A percentile compares a stretch with the other conserved stretches of the same genome.
phyloP scores from a whole-genome alignment of 2,797 vertebrate genomes.

The Tinamus major region DNA sequence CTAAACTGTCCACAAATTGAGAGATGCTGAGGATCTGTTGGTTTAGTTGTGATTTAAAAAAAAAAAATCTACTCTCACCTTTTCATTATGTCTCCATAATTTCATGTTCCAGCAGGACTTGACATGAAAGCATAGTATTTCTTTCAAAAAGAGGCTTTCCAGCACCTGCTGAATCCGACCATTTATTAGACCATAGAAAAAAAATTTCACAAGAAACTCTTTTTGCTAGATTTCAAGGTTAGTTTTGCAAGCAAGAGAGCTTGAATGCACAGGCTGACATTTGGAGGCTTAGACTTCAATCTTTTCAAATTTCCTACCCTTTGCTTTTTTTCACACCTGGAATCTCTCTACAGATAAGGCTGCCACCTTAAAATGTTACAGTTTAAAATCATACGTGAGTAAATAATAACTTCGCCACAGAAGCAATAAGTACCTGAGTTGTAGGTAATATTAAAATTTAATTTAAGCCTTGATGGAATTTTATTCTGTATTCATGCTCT shows the following conservation, averaged over 20 bases:
- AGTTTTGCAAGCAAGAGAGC: neutral
- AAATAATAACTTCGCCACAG: constrained; percentile 1
- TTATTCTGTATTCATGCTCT: constrained; percentile 18
- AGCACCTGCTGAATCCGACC: neutral
- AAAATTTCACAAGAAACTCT: neutral
- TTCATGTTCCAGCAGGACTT: neutral
- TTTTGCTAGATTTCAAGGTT: neutral
- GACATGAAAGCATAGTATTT: neutral
- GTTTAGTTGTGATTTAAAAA: neutral
- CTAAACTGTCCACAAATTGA: neutral
- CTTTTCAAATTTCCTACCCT: neutral
- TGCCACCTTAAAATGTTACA: neutral
- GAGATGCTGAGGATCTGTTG: neutral
- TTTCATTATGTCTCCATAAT: neutral
- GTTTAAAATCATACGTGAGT: neutral
- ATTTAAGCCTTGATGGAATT: constrained; percentile 12
- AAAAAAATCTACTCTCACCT: neutral
- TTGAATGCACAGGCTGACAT: neutral
- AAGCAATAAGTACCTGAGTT: constrained; percentile 2
- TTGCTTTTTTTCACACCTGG: neutral
- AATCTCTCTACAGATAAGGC: neutral
- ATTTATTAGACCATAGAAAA: neutral
- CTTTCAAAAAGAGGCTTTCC: neutral
- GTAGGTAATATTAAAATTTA: constrained; percentile 18
- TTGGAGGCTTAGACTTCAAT: neutral